These are phyloP conservation scores for Xenopus tropicalis DNA, from an alignment of 2,113 vertebrate genomes.

Conservation along the genomic window DNA sequence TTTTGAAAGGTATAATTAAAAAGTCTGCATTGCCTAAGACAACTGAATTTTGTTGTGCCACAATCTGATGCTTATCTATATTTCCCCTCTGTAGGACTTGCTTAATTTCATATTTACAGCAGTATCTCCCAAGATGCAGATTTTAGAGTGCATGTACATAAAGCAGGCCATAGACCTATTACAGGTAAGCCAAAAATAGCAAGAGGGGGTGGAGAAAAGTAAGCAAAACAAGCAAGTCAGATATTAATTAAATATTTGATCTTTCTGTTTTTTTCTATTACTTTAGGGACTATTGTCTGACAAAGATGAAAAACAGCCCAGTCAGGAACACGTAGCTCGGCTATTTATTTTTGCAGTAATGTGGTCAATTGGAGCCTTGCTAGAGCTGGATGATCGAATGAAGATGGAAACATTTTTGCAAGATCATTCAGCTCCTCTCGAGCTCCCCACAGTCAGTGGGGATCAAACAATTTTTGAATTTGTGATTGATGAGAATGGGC, in stretches of 20 bases:
- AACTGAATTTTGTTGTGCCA: too few species aligned
- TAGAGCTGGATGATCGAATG: constrained; percentile 73
- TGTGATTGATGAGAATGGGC: constrained; percentile 61
- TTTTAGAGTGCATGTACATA: constrained; percentile 83
- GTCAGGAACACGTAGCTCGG: constrained; percentile 56
- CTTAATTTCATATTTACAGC: constrained; percentile 73
- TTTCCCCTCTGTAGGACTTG: constrained; percentile 60
- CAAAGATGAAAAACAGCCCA: constrained; percentile 61
- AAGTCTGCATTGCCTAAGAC: too few species aligned
- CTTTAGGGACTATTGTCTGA: constrained; percentile 68
- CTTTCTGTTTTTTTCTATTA: background rate
- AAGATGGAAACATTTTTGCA: constrained; percentile 75
- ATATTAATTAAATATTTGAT: background rate
- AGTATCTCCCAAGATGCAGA: constrained; percentile 72
- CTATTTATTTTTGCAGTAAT: constrained; percentile 74
- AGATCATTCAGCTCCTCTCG: constrained; percentile 57
- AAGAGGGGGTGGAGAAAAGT: background rate
- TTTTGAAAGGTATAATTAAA: too few species aligned
- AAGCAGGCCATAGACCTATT: constrained; percentile 78
- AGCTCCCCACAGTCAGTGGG: constrained; percentile 65
- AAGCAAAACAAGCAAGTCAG: background rate
- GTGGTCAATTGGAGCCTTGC: constrained; percentile 77
- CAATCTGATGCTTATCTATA: too few species aligned
- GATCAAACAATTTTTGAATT: constrained; percentile 80
- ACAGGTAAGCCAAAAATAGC: constrained; percentile 59